Percentiles rank a stretch among this genome's conserved stretches.
Conservation (phyloP, 2,113 vertebrate species). For the Lipophrys pholis region DNA sequence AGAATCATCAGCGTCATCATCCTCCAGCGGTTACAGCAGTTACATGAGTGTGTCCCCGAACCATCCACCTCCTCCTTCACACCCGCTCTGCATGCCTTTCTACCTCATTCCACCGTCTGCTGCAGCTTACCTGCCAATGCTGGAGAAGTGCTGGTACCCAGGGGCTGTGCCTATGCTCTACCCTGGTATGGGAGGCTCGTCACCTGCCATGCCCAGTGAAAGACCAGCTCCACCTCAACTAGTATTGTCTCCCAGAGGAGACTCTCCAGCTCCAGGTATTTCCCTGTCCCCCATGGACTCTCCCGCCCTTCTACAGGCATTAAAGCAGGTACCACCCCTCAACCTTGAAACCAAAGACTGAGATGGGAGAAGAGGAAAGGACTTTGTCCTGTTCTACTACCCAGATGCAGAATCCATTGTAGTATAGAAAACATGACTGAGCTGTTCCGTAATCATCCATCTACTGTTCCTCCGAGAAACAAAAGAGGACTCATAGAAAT, state of each 20-base stretch:
- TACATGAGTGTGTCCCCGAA: conserved; percentile 90
- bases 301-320: conserved; percentile 91
- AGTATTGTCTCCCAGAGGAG: conserved; percentile 89
- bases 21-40: conserved; percentile 77
- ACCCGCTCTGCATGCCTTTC: conserved; percentile 96
- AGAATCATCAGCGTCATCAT: conserved; percentile 74
- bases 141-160: conserved; percentile 99
- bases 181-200: conserved; percentile 86
- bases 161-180: conserved; percentile 91
- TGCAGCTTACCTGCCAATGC: conserved; percentile 95
- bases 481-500: conserved; percentile 50
- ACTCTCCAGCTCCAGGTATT: conserved; percentile 84
- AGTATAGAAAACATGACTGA: conserved; percentile 52
- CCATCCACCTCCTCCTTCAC: conserved; percentile 80
- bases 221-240: conserved; percentile 82
- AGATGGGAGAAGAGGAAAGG: conserved; percentile 45
- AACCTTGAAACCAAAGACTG: conserved; percentile 99
- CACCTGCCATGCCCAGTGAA: conserved; percentile 86
- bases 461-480: conserved; percentile 40
- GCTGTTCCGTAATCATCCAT: conserved; percentile 60
- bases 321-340: conserved; percentile 95
- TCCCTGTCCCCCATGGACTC: conserved; percentile 91
- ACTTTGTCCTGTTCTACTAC: conserved; percentile 20
- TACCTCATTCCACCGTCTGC: conserved; percentile 94
- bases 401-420: conserved; percentile 20